Conservation (phyloP, 2,113 vertebrate species). For the Oreochromis niloticus region DNA sequence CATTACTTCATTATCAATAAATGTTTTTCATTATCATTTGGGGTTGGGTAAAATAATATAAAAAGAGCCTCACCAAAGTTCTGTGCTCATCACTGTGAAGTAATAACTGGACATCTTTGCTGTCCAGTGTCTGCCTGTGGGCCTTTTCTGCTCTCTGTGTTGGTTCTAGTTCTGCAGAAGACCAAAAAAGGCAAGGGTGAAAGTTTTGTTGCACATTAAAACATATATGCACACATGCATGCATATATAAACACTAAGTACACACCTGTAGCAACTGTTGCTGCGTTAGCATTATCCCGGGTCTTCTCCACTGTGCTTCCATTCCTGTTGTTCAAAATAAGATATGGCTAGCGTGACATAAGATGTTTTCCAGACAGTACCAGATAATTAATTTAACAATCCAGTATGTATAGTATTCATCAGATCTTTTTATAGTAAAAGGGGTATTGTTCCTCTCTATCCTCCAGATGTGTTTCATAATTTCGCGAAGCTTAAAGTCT, state of each 20-base stretch:
- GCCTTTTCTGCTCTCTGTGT: slow-evolving; percentile 6
- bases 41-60: background rate
- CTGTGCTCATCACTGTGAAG: slow-evolving; percentile 26
- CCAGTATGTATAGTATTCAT: background rate
- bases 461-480: background rate
- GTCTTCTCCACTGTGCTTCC: slow-evolving; percentile 26
- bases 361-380: background rate
- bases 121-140: background rate
- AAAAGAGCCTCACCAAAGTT: slow-evolving; percentile 55
- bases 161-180: slow-evolving; percentile 33
- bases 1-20: background rate
- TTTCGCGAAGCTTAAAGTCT: background rate
- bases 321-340: slow-evolving; percentile 53
- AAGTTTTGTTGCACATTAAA: background rate
- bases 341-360: background rate
- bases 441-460: background rate
- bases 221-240: background rate
- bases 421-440: background rate
- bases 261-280: slow-evolving; percentile 46
- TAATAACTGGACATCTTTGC: background rate
- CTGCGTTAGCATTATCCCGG: background rate
- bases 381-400: background rate
- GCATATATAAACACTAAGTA: background rate
- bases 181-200: background rate
- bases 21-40: background rate